These are phyloP conservation scores for Panulirus ornatus DNA, from an alignment of 1,140 invertebrate species.

Conservation along the genomic window DNA sequence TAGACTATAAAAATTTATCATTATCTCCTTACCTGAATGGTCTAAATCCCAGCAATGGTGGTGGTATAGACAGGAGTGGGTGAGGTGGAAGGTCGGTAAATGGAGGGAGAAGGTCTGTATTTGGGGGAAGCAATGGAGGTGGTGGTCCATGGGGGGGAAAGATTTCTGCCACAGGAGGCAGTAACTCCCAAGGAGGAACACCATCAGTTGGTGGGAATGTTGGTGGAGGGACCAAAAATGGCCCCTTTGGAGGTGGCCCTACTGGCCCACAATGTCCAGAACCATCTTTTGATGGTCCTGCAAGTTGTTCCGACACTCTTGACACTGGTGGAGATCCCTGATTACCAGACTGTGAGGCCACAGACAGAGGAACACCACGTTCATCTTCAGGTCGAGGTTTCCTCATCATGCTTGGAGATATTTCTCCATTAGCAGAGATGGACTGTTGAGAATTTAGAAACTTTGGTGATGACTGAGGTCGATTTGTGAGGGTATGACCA, in stretches of 20 bases:
- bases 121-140: conserved; percentile 61
- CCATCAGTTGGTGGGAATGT: conserved; percentile 66
- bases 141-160: conserved; percentile 67
- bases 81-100: conserved; percentile 64
- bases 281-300: conserved; percentile 51
- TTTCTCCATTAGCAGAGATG: conserved; percentile 55
- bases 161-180: conserved; percentile 59
- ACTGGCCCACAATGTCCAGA: conserved; percentile 63
- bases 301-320: conserved; percentile 57
- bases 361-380: conserved; percentile 37
- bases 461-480: conserved; percentile 71
- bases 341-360: conserved; percentile 41
- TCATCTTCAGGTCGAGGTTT: conserved; percentile 57
- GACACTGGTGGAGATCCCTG: conserved; percentile 54
- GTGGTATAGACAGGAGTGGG: conserved; percentile 66
- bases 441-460: conserved; percentile 57
- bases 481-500: conserved; percentile 47
- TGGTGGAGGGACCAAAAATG: conserved; percentile 65
- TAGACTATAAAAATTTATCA: too few relatives aligned
- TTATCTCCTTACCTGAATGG: conserved; percentile 57
- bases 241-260: conserved; percentile 55
- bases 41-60: conserved; percentile 69
- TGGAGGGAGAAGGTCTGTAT: conserved; percentile 63
- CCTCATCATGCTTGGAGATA: conserved; percentile 57
- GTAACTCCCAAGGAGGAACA: conserved; percentile 62